Conservation (phyloP, 2,888 invertebrate genomes). For the Melieria picta region DNA sequence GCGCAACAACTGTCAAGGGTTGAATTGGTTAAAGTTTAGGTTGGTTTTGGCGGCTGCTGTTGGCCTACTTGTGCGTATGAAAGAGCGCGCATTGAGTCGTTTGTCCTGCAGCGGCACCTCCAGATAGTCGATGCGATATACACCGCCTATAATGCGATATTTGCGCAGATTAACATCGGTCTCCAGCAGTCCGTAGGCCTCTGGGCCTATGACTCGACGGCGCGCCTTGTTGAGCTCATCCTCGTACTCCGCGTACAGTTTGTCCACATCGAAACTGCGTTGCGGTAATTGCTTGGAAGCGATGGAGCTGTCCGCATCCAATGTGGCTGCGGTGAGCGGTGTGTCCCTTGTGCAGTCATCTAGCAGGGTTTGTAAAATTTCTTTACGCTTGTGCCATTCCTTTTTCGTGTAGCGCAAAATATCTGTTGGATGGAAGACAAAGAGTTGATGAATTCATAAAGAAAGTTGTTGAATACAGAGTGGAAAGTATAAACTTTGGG, state of each 20-base stretch:
- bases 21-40: not conserved
- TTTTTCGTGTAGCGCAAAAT: conserved; percentile 62
- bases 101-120: conserved; percentile 79
- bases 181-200: conserved; percentile 64
- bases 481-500: not conserved
- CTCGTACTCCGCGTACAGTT: conserved; percentile 64
- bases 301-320: conserved; percentile 53
- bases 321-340: conserved; percentile 52
- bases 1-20: conserved; percentile 52
- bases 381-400: conserved; percentile 66
- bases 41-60: not conserved
- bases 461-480: not conserved
- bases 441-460: no score
- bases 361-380: conserved; percentile 62
- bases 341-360: conserved; percentile 59
- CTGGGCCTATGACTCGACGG: conserved; percentile 59
- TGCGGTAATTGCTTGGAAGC: conserved; percentile 52
- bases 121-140: conserved; percentile 78
- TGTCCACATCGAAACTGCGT: conserved; percentile 62
- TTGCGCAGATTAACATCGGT: conserved; percentile 80
- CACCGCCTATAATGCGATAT: conserved; percentile 80
- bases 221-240: conserved; percentile 61
- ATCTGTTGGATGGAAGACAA: conserved; percentile 43
- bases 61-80: conserved; percentile 60
- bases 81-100: conserved; percentile 59